Base-by-base conservation (phyloP, 2,888 invertebrate species). In the Volucella inflata region DNA sequence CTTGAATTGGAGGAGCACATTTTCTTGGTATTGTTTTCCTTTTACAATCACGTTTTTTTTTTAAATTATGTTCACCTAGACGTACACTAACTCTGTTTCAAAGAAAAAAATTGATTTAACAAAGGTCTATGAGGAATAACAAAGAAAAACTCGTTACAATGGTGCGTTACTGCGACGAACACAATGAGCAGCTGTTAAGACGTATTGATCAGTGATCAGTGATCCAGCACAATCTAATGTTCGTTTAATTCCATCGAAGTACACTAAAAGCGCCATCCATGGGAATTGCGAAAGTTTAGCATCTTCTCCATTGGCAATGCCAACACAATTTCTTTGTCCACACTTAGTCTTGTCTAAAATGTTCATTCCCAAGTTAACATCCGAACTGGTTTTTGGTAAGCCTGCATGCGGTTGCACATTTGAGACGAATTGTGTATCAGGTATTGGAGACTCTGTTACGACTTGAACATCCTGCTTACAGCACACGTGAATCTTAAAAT, bases 191-290 rank as follows among this genome's bases (percentile, higher is more conserved):
- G 89, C 88, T 0, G 89, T 89, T 12, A 89, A 70, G n/a, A 89
- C 87, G 72, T 89, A 88, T 68, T 83, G 71, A 11, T 87, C 72
- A 0, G 87, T 87, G 8, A 89, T 88, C 50, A 89, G 62, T 1
- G 89, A 78, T n/a, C 89, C 89, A 46, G 87, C 89, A 76, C 89
- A 89, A 46, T 91, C 92, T 90, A 93, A 88, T 14, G 60, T 50
- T 8, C 16, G 17, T 77, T 91, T 89, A 12, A 60, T 11, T 2
- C 50, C 59, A 12, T 74, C 75, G n/a, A 21, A 14, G 88, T 95
- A 96, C 0, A 94, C 93, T 11, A 96, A 89, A 0, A 95, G 91
- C 0, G 94, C 95, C 95, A 96, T 95, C 95, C 95, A 96, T 0
- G 96, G 95, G 91, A 94, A 95, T 89, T 95, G 95, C 68, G 93